Percentiles rank a stretch among this genome's conserved stretches.
Conservation (phyloP, 1,140 invertebrate genomes). For the Ditylenchus dipsaci region DNA sequence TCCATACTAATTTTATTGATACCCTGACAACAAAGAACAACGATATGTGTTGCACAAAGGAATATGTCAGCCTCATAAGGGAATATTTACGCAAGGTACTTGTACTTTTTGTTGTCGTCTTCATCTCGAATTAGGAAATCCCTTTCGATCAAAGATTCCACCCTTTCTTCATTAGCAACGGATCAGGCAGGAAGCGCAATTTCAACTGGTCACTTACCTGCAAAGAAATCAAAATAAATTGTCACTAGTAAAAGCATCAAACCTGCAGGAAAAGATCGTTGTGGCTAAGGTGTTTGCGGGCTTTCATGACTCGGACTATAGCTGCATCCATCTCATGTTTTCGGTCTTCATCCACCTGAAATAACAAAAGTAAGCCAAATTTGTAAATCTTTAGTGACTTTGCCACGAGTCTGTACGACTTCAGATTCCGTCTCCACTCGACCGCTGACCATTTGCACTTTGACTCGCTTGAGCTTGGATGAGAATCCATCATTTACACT, state of each 20-base stretch:
- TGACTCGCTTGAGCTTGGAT: conserved; percentile 84
- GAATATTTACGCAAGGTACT: conserved; percentile 43
- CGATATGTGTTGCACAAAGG: too few relatives aligned
- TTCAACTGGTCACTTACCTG: conserved; percentile 89
- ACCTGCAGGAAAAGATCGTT: conserved; percentile 88
- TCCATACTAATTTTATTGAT: too few relatives aligned
- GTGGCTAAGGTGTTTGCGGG: conserved; percentile 77
- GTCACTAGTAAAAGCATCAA: neutral
- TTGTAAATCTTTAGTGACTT: neutral
- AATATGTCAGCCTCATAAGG: too few relatives aligned
- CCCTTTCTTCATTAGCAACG: conserved; percentile 97
- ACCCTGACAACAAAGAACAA: too few relatives aligned
- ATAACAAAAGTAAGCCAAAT: neutral
- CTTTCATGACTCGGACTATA: conserved; percentile 98
- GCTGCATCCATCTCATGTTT: conserved; percentile 99
- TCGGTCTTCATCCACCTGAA: conserved; percentile 81
- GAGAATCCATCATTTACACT: conserved; percentile 94
- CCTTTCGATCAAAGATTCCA: conserved; percentile 95
- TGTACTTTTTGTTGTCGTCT: conserved; percentile 35
- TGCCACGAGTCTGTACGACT: conserved; percentile 82
- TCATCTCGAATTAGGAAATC: conserved; percentile 82
- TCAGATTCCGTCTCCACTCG: conserved; percentile 98
- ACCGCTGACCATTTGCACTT: conserved; percentile 74
- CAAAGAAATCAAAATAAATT: conserved; percentile 1
- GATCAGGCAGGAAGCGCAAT: conserved; percentile 89